These are phyloP conservation scores for Psittacula cyanocephala DNA, from an alignment of 2,113 vertebrate species.

Conservation along the genomic window DNA sequence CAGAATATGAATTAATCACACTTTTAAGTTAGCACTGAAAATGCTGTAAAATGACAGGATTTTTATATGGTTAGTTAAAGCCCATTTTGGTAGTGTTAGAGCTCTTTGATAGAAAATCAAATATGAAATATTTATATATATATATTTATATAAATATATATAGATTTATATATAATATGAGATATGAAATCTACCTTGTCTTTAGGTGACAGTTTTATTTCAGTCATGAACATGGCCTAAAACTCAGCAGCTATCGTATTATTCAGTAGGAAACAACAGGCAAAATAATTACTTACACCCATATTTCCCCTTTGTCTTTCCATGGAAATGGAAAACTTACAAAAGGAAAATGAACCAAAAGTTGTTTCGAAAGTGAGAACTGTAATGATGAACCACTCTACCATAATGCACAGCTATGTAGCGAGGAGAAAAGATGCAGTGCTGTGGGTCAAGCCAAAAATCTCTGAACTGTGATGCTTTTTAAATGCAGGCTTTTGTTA, in stretches of 20 bases:
- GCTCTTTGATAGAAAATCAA: background rate
- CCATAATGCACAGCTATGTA: background rate
- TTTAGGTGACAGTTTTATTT: background rate
- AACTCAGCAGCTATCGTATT: background rate
- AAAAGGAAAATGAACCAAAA: background rate
- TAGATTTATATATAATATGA: too few relatives aligned
- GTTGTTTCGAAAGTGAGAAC: background rate
- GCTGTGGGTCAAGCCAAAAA: background rate
- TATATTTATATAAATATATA: too few relatives aligned
- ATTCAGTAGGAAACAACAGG: background rate
- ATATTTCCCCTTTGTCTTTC: background rate
- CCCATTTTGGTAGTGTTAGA: background rate
- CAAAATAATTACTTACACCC: background rate
- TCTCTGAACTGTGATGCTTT: background rate
- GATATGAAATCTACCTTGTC: background rate
- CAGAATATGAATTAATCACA: background rate
- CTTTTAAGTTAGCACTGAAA: background rate
- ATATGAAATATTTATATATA: too few relatives aligned
- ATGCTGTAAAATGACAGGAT: background rate
- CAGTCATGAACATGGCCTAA: background rate
- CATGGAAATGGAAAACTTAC: background rate
- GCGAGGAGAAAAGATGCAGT: background rate
- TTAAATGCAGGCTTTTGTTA: background rate
- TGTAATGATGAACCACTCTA: background rate
- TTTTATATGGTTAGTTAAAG: background rate